Percentiles rank a stretch among this genome's conserved stretches.
Evolutionary conservation across 2,888 invertebrate species (phyloP).

Genomic region (Clistopyga incitator): DNA sequence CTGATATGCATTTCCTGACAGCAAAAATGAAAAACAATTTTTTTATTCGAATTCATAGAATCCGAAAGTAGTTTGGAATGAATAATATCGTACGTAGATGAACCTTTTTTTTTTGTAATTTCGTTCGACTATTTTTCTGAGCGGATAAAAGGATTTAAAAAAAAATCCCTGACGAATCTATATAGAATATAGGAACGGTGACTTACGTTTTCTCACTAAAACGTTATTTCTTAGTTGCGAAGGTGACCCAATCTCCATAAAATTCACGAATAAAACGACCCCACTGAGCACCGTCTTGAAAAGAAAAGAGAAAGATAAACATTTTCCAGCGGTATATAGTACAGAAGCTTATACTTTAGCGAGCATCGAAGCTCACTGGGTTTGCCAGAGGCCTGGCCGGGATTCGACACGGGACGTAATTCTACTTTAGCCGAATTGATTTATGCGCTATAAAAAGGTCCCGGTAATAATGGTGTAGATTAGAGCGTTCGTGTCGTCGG

Average conservation of each 20-base stretch:
- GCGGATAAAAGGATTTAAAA: too few species aligned
- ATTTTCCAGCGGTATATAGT: constrained; percentile 25
- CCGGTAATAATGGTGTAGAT: constrained; percentile 77
- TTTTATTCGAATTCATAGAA: too few species aligned
- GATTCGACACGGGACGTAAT: constrained; percentile 74
- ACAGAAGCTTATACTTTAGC: constrained; percentile 28
- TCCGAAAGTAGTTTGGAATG: too few species aligned
- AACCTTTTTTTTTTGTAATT: too few species aligned
- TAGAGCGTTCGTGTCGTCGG: constrained; percentile 78
- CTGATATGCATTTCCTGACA: too few species aligned
- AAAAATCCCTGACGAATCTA: too few species aligned
- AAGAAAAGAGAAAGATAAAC: constrained; percentile 43
- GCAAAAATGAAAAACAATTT: too few species aligned
- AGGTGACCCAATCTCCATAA: constrained; percentile 10
- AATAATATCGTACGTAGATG: too few species aligned
- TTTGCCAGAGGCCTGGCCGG: constrained; percentile 27
- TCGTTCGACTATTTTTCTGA: too few species aligned
- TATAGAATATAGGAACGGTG: too few species aligned
- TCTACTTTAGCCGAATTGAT: constrained; percentile 73
- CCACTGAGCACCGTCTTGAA: constrained; percentile 7
- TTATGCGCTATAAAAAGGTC: constrained; percentile 78
- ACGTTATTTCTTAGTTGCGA: constrained; percentile 23
- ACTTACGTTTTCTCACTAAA: background rate
- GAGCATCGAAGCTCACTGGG: constrained; percentile 5
- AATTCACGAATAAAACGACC: constrained; percentile 20